phyloP scores from a whole-genome alignment of 2,888 invertebrate species.

The Prosapia bicincta region DNA sequence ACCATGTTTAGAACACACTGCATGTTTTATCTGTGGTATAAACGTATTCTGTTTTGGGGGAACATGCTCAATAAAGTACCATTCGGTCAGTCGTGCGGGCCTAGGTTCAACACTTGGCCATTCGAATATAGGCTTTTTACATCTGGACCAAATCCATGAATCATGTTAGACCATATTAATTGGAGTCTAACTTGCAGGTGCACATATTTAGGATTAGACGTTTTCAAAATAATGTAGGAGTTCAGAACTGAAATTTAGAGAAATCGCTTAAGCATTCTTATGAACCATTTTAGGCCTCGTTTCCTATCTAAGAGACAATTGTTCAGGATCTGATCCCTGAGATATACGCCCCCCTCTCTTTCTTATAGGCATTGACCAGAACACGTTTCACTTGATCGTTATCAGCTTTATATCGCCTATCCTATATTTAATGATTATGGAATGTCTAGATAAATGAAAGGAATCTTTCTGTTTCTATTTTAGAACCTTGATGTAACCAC shows the following conservation, averaged over 20 bases:
- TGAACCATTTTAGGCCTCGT: constrained; percentile 7
- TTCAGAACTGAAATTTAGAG: constrained; percentile 12
- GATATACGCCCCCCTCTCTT: constrained; percentile 9
- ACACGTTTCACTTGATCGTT: constrained; percentile 3
- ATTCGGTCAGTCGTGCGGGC: constrained; percentile 12
- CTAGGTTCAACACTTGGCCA: constrained; percentile 1
- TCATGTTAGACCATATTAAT: background rate
- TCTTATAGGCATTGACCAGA: constrained; percentile 13
- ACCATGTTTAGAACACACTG: background rate
- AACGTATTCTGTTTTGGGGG: constrained; percentile 1
- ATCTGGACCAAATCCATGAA: background rate
- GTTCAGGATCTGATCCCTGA: constrained; percentile 15
- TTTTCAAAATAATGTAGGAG: constrained; percentile 15
- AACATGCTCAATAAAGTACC: constrained; percentile 7
- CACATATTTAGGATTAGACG: background rate
- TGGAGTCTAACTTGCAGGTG: background rate
- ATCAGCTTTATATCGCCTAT: background rate
- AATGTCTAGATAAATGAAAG: background rate
- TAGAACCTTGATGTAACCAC: constrained; percentile 5
- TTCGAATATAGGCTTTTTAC: background rate
- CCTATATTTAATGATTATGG: background rate
- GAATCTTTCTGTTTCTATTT: constrained; percentile 33
- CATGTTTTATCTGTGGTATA: background rate
- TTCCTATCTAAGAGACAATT: constrained; percentile 11
- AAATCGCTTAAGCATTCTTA: constrained; percentile 8